Conservation (phyloP, 2,888 invertebrate species). For the Slavum lentiscoides region DNA sequence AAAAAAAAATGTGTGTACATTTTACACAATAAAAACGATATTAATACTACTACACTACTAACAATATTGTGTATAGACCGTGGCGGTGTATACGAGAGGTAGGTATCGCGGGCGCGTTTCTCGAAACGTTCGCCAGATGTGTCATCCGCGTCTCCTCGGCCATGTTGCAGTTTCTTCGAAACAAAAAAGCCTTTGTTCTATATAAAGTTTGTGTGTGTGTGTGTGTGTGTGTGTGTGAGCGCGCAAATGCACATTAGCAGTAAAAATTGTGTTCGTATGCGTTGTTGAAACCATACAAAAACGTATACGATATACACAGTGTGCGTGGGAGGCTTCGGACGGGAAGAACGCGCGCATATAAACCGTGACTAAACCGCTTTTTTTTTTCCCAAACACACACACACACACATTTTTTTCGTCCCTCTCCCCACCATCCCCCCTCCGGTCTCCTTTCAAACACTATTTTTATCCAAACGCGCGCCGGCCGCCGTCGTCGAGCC, state of each 20-base stretch:
- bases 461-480: constrained; percentile 43
- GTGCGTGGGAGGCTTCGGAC: constrained; percentile 14
- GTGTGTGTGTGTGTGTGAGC: not conserved
- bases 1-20: too few relatives aligned
- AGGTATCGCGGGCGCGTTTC: not conserved
- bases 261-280: not conserved
- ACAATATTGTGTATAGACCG: too few relatives aligned
- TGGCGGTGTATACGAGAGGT: too few relatives aligned
- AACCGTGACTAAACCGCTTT: constrained; percentile 49
- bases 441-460: not conserved
- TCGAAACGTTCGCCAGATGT: constrained; percentile 47
- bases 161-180: constrained; percentile 45
- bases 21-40: too few relatives aligned
- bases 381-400: not conserved
- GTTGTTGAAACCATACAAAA: constrained; percentile 39
- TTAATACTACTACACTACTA: too few relatives aligned
- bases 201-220: constrained; percentile 33
- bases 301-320: not conserved
- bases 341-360: constrained; percentile 7
- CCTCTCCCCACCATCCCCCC: too few relatives aligned
- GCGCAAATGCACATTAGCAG: constrained; percentile 38
- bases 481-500: not conserved
- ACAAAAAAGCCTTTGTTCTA: constrained; percentile 51
- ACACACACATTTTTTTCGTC: too few relatives aligned
- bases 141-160: constrained; percentile 40